Conservation (phyloP, 2,113 vertebrate species). For the Uria lomvia region DNA sequence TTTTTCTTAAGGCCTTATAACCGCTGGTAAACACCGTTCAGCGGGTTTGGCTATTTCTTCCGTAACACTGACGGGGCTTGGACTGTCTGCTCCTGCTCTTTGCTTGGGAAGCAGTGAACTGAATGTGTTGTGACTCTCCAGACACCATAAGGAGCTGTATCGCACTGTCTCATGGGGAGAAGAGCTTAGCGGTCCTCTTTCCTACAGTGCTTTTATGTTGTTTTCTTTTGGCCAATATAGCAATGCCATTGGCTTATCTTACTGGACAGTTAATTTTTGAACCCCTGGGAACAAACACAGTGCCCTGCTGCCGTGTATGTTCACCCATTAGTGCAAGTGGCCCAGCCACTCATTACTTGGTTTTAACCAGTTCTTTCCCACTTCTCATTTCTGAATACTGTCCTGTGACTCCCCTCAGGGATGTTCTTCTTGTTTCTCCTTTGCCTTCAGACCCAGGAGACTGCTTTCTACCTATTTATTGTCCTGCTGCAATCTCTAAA, state of each 20-base stretch:
- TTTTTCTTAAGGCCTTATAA: background rate
- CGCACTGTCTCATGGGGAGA: background rate
- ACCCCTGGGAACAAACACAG: background rate
- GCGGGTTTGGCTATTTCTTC: slow-evolving; percentile 4
- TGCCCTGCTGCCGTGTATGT: no score
- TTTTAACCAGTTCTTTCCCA: background rate
- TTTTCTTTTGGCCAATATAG: background rate
- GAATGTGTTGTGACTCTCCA: background rate
- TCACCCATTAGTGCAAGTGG: background rate
- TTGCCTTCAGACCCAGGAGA: background rate
- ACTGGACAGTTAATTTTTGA: background rate
- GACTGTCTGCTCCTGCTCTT: background rate
- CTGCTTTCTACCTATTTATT: background rate
- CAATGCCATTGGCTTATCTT: fast-evolving
- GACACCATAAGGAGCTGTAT: background rate
- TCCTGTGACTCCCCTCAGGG: background rate
- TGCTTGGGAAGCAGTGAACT: background rate
- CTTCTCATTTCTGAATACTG: background rate
- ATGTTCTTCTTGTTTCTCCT: background rate
- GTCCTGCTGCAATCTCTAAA: background rate
- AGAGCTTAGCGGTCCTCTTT: background rate
- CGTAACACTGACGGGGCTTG: background rate
- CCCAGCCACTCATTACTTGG: background rate
- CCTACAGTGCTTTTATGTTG: background rate
- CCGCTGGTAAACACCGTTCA: background rate